Evolutionary conservation across 2,113 vertebrate genomes (phyloP), one percentile per base, ranked within the genome.

Genomic region (Uropsilus gracilis): DNA sequence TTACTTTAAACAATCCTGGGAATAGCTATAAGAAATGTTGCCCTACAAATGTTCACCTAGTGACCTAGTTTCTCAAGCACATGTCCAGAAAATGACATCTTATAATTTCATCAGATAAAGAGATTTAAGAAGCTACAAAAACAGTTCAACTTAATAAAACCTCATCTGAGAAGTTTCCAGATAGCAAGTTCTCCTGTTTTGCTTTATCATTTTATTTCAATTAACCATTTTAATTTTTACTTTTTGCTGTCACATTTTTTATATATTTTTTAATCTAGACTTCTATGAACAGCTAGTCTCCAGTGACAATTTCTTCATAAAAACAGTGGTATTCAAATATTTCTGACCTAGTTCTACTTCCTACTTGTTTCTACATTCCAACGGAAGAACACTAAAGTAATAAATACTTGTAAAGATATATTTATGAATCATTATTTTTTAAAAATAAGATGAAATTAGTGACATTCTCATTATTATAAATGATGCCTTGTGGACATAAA

Each of bases 41-140:
- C 73, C 69, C 77, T 89, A 94, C 71, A 93, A 91, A 82, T 78
- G 39, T 89, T 94, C 77, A 94, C 94, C 90, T 63, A 95, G 90
- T 95, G 94, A 95, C 95, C 92, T 83, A 66, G 16, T 64, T 90
- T 95, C n/a, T 39, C 22, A 46, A 68, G 71, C 63, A 57, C 75
- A 75, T 81, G 68, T 89, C 73, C 26, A 16, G 28, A 53, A 39
- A 18, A 1, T 44, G 68, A 64, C 42, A 39, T 59, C 69, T 89
- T 89, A 59, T 8, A 76, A 81, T 95, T 82, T 89, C 63, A 80
- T 57, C 69, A 86, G 68, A 76, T 63, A 64, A 95, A 69, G 48
- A 84, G 59, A 69, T 48, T 1, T 44, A 78, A 68, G 24, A 73
- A 86, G 34, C 28, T 69, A 92, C 68, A 57, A 73, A 80, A 44